A percentile compares a stretch with the other conserved stretches of the same genome.
These are phyloP conservation scores for Zootermopsis nevadensis DNA, from an alignment of 2,888 invertebrate genomes.

Conservation along the genomic window DNA sequence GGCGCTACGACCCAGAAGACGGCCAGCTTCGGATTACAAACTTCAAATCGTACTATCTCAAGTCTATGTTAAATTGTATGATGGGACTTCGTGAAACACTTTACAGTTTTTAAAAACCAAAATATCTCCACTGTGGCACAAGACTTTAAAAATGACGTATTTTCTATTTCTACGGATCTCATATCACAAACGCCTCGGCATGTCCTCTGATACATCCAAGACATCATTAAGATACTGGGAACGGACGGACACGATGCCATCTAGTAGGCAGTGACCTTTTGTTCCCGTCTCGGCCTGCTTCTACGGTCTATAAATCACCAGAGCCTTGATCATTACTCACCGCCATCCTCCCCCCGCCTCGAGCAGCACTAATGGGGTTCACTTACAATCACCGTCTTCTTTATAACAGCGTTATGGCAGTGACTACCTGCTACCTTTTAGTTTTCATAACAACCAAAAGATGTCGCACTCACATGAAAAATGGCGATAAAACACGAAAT, in stretches of 20 bases:
- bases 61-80: too few species aligned
- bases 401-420: slow-evolving; percentile 2
- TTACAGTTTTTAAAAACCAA: too few species aligned
- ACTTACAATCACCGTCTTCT: slow-evolving; percentile 24
- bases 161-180: neutral
- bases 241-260: slow-evolving; percentile 28
- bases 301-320: slow-evolving; percentile 22
- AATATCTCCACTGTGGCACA: too few species aligned
- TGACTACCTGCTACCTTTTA: slow-evolving; percentile 26
- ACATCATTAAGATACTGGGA: slow-evolving; percentile 21
- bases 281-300: slow-evolving; percentile 13
- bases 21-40: too few species aligned
- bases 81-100: too few species aligned
- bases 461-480: neutral
- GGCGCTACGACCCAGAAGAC: too few species aligned
- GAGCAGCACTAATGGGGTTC: slow-evolving; percentile 30
- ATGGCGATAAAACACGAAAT: neutral
- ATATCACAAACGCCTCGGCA: neutral
- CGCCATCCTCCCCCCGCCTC: neutral
- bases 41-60: too few species aligned
- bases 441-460: neutral
- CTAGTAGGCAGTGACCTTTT: slow-evolving; percentile 38
- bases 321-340: slow-evolving; percentile 37
- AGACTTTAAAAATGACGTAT: neutral
- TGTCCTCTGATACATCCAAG: neutral